A percentile compares a stretch with the other conserved stretches of the same genome.
Conservation (phyloP, 2,888 invertebrate genomes). For the Gryllus longicercus region DNA sequence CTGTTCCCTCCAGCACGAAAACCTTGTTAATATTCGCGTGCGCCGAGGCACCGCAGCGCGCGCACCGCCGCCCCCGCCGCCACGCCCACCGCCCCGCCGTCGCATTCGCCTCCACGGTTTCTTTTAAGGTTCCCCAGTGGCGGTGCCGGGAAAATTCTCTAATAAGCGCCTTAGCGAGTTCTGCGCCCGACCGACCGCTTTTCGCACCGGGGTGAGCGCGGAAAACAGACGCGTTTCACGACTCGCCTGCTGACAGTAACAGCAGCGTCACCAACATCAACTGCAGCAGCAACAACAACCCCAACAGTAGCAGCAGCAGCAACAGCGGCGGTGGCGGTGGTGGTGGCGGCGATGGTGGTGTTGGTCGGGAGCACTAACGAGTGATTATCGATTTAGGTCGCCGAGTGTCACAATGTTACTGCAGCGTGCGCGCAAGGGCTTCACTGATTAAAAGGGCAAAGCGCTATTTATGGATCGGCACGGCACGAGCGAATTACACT, state of each 20-base stretch:
- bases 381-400: slow-evolving; percentile 7
- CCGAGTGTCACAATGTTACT: slow-evolving; percentile 2
- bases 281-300: too few species aligned
- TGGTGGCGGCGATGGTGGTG: not conserved
- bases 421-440: not conserved
- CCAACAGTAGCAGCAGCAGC: too few species aligned
- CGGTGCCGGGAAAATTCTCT: too few species aligned
- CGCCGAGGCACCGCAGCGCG: not conserved
- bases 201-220: too few species aligned
- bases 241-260: too few species aligned
- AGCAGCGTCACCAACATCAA: too few species aligned
- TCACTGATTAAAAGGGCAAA: slow-evolving; percentile 10
- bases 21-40: slow-evolving; percentile 17
- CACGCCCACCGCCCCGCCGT: not conserved
- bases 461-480: not conserved
- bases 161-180: too few species aligned
- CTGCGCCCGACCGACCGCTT: too few species aligned
- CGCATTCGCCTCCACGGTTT: too few species aligned
- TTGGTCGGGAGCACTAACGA: not conserved
- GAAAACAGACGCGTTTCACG: too few species aligned
- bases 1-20: not conserved
- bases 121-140: too few species aligned
- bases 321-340: too few species aligned
- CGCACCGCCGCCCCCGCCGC: not conserved
- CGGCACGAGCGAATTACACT: slow-evolving; percentile 17